These are phyloP conservation scores for Zygothrica quintamaculata DNA, from an alignment of 2,888 invertebrate genomes.

Conservation along the genomic window DNA sequence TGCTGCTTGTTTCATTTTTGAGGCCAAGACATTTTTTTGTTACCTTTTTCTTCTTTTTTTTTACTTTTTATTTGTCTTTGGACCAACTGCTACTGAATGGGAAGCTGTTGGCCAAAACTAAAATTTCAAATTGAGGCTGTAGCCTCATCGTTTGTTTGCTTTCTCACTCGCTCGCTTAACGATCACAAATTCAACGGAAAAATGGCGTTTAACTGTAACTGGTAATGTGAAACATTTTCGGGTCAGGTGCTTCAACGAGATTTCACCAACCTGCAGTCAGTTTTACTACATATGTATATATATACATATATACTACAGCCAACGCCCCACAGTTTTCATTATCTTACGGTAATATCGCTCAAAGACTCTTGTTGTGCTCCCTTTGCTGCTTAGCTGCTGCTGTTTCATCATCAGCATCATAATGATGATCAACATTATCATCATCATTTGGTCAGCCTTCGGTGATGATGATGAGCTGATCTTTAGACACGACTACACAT, in stretches of 20 bases:
- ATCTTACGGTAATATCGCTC: slow-evolving; percentile 80
- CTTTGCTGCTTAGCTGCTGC: slow-evolving; percentile 9
- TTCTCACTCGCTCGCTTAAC: slow-evolving; percentile 34
- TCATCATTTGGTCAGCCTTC: slow-evolving; percentile 58
- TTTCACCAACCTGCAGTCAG: slow-evolving; percentile 62
- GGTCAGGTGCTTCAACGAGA: slow-evolving; percentile 72
- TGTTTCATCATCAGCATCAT: slow-evolving; percentile 38
- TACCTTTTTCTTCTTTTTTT: no score
- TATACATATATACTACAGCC: slow-evolving; percentile 49
- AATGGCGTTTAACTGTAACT: slow-evolving; percentile 82
- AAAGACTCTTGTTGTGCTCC: slow-evolving; percentile 53
- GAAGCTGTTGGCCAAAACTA: slow-evolving; percentile 12
- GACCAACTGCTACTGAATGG: slow-evolving; percentile 53
- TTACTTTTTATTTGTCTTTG: no score
- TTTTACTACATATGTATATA: no score
- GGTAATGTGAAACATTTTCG: slow-evolving; percentile 79
- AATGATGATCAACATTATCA: slow-evolving; percentile 10
- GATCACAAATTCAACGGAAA: slow-evolving; percentile 71
- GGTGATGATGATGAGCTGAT: slow-evolving; percentile 49
- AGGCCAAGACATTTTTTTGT: slow-evolving; percentile 59
- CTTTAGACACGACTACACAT: slow-evolving; percentile 44
- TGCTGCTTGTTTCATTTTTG: slow-evolving; percentile 69
- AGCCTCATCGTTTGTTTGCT: slow-evolving; percentile 8
- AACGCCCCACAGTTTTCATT: slow-evolving; percentile 77
- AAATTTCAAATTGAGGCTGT: slow-evolving; percentile 26